phyloP scores from a whole-genome alignment of 2,797 vertebrate species.

The Distichodus sexfasciatus region DNA sequence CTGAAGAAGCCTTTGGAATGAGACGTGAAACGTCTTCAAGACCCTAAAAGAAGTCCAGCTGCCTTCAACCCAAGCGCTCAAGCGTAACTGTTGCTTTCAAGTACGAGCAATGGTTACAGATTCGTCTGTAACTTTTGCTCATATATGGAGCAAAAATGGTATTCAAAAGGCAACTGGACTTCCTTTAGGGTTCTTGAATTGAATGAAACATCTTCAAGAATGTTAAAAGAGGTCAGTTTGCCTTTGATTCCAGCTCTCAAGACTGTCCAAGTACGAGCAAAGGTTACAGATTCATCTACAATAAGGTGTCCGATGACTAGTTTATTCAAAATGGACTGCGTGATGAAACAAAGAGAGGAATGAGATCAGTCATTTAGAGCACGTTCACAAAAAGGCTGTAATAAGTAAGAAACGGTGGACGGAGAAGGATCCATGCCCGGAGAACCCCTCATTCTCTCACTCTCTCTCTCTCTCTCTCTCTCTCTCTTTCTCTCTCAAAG shows the following conservation, averaged over 20 bases:
- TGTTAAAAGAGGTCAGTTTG: too few relatives aligned
- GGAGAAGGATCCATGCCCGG: conserved; percentile 26
- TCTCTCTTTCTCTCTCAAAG: conserved; percentile 54
- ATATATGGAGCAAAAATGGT: too few relatives aligned
- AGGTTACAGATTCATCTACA: not conserved
- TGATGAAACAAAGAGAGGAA: not conserved
- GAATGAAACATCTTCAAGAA: too few relatives aligned
- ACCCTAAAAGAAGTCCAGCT: too few relatives aligned
- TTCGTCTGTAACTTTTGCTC: not conserved
- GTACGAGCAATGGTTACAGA: not conserved
- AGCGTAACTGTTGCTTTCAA: not conserved
- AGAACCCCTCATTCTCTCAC: conserved; percentile 15
- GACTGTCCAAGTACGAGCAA: not conserved
- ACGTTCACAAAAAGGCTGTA: conserved; percentile 22
- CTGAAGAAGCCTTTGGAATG: too few relatives aligned
- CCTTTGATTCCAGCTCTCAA: not conserved
- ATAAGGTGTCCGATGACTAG: not conserved
- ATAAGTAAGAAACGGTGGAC: conserved; percentile 40
- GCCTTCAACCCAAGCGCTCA: not conserved
- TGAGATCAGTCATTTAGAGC: conserved; percentile 20
- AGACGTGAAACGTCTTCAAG: too few relatives aligned
- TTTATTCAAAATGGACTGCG: not conserved
- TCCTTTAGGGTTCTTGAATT: too few relatives aligned
- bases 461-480: conserved; percentile 12
- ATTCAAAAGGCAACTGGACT: too few relatives aligned